Conservation (phyloP, 2,888 invertebrate species). For the Strigamia transsilvanica region DNA sequence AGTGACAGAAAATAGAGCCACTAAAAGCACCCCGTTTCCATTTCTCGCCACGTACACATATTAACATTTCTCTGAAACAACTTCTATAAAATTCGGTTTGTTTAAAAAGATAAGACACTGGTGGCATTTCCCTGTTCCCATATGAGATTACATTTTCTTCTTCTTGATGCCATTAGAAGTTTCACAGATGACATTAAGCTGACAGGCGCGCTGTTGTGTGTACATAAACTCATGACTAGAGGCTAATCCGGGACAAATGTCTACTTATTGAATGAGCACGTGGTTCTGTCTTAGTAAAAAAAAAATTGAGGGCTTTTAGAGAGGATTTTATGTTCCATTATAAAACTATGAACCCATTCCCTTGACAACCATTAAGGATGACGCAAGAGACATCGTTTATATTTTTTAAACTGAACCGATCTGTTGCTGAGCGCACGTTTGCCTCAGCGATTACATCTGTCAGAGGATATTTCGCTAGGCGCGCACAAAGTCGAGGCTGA, state of each 20-base stretch:
- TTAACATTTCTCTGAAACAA: constrained; percentile 23
- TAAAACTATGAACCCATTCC: constrained; percentile 39
- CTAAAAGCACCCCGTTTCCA: constrained; percentile 24
- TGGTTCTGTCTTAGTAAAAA: constrained; percentile 11
- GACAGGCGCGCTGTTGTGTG: constrained; percentile 48
- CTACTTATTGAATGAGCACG: constrained; percentile 44
- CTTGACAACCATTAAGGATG: constrained; percentile 44
- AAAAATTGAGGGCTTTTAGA: constrained; percentile 33
- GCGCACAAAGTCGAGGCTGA: constrained; percentile 36
- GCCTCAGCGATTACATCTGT: constrained; percentile 43
- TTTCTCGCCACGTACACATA: constrained; percentile 17
- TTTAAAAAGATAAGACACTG: constrained; percentile 18
- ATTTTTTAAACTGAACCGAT: constrained; percentile 36
- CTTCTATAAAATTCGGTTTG: constrained; percentile 34
- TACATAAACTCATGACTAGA: constrained; percentile 44
- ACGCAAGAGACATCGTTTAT: constrained; percentile 21
- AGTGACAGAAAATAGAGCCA: constrained; percentile 1
- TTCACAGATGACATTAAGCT: constrained; percentile 49
- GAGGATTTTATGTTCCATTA: constrained; percentile 47
- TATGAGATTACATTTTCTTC: constrained; percentile 48
- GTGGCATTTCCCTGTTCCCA: constrained; percentile 41
- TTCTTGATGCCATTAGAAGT: constrained; percentile 46
- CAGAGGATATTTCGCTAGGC: constrained; percentile 45
- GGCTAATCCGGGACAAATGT: constrained; percentile 49
- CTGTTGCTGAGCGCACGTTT: constrained; percentile 49